phyloP scores from a whole-genome alignment of 2,113 vertebrate genomes.

The Rhinolophus sinicus region DNA sequence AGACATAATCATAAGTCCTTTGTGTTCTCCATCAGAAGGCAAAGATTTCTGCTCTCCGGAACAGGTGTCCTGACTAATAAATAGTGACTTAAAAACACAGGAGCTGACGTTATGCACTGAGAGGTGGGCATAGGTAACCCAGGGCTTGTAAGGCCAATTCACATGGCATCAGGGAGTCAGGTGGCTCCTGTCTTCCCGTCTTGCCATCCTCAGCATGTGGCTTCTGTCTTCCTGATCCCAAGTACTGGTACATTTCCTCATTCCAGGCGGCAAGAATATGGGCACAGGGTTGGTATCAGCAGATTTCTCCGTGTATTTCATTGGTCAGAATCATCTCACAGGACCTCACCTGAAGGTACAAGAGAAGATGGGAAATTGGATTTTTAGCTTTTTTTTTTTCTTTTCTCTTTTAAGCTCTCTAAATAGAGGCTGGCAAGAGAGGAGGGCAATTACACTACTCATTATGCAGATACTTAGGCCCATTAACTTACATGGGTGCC shows the following conservation, averaged over 20 bases:
- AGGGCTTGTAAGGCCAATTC: background rate
- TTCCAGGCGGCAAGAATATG: background rate
- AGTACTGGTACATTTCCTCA: background rate
- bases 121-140: background rate
- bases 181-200: background rate
- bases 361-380: constrained; percentile 26
- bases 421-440: background rate
- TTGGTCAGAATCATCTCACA: background rate
- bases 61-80: background rate
- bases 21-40: background rate
- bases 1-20: background rate
- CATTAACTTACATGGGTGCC: background rate
- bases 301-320: background rate
- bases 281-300: background rate
- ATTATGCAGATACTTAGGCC: background rate
- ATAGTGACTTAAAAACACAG: background rate
- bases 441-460: background rate
- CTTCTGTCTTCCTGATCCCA: background rate
- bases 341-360: background rate
- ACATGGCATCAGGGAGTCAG: background rate
- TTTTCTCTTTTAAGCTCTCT: background rate
- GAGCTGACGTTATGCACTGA: too few species aligned
- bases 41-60: background rate
- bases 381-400: background rate
- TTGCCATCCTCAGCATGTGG: background rate